Conservation (phyloP, 2,113 vertebrate genomes). For the Dicerorhinus sumatrensis region DNA sequence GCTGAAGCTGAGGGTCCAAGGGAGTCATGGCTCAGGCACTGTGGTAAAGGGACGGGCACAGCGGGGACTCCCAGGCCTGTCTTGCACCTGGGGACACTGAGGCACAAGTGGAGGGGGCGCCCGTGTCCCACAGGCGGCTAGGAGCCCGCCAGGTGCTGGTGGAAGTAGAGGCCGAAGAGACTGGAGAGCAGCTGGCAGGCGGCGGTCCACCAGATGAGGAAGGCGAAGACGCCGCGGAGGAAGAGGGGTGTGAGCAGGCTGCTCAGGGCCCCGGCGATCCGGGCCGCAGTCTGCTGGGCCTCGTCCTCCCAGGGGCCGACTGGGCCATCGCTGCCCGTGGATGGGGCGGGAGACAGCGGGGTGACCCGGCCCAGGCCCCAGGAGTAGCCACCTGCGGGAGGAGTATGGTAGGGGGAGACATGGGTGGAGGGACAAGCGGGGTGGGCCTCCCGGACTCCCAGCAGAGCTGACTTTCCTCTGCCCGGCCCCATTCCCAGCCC, state of each 20-base stretch:
- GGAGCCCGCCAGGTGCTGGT: slow-evolving; percentile 93
- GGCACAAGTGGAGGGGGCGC: not conserved
- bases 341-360: not conserved
- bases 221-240: slow-evolving; percentile 93
- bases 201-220: slow-evolving; percentile 96
- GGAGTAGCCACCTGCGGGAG: slow-evolving; percentile 91
- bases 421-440: fast-evolving
- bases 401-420: fast-evolving
- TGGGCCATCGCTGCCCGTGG: not conserved
- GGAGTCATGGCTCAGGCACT: not conserved
- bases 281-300: slow-evolving; percentile 89
- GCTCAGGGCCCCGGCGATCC: slow-evolving; percentile 85
- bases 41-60: not conserved
- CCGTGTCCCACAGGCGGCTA: slow-evolving; percentile 65
- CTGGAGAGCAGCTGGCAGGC: slow-evolving; percentile 95
- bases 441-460: fast-evolving
- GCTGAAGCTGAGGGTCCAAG: not conserved
- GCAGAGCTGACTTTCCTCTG: too few species aligned
- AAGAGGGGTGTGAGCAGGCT: slow-evolving; percentile 91
- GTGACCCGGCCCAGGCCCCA: slow-evolving; percentile 89
- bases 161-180: slow-evolving; percentile 97
- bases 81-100: not conserved
- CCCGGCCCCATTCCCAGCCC: too few species aligned
- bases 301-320: slow-evolving; percentile 89
- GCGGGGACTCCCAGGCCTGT: not conserved